Evolutionary conservation across 2,113 vertebrate species (phyloP).

Genomic region (Sula dactylatra): DNA sequence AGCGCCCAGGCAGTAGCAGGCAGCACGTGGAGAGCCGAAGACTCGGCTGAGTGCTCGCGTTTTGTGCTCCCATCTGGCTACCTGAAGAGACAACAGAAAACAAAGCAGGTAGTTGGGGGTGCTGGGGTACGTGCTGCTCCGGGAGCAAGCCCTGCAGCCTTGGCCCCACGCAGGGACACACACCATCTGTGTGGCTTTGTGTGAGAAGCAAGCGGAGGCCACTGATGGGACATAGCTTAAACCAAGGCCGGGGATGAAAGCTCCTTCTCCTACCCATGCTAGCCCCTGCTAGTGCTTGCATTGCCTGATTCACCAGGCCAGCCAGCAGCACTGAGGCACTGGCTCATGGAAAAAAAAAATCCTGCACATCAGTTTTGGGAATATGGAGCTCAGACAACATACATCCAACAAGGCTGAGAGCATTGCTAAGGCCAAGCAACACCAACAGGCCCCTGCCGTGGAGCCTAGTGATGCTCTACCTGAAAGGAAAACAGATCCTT

Average conservation of each 20-base stretch:
- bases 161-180: fast-evolving
- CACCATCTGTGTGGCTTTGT: fast-evolving
- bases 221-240: neutral
- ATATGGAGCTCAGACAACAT: fast-evolving
- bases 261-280: neutral
- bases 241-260: neutral
- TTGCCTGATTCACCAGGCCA: neutral
- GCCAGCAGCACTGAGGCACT: neutral
- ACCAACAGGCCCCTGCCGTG: fast-evolving
- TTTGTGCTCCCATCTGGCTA: constrained; percentile 90
- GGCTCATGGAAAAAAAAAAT: fast-evolving
- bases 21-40: constrained; percentile 79
- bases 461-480: neutral
- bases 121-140: neutral
- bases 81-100: constrained; percentile 69
- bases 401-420: neutral
- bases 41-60: constrained; percentile 77
- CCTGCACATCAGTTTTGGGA: neutral
- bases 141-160: neutral
- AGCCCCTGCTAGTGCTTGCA: neutral
- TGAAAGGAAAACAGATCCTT: neutral
- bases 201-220: neutral
- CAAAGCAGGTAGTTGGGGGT: neutral
- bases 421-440: neutral
- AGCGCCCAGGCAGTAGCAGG: constrained; percentile 83